Evolutionary conservation across 2,888 invertebrate genomes (phyloP).

Genomic region (Dryobota labecula): DNA sequence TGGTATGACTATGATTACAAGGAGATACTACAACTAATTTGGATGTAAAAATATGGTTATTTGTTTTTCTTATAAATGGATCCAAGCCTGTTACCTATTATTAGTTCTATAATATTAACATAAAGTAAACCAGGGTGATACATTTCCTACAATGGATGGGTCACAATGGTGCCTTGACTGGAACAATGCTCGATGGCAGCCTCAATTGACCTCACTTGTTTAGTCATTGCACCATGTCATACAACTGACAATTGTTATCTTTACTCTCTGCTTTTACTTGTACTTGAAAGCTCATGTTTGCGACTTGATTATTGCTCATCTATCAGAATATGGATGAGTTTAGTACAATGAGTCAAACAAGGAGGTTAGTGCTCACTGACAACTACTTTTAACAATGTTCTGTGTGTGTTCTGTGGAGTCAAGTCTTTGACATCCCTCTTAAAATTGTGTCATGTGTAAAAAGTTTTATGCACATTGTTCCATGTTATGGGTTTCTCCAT

Average conservation of each 20-base stretch:
- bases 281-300: slow-evolving; percentile 4
- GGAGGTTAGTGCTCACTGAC: background rate
- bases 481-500: background rate
- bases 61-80: background rate
- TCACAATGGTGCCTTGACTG: slow-evolving; percentile 46
- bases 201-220: background rate
- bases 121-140: slow-evolving; percentile 12
- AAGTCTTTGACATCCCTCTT: background rate
- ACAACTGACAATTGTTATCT: background rate
- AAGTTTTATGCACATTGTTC: background rate
- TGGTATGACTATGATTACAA: background rate
- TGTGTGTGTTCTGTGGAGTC: background rate
- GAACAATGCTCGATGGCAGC: slow-evolving; percentile 30
- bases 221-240: slow-evolving; percentile 10
- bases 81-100: background rate
- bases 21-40: background rate
- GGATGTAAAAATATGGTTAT: background rate
- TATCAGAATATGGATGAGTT: background rate
- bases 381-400: background rate
- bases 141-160: slow-evolving; percentile 65
- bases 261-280: background rate
- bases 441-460: background rate
- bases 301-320: background rate
- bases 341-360: background rate
- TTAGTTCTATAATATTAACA: slow-evolving; percentile 7